Percentiles rank a stretch among this genome's conserved stretches.
Conservation (phyloP, 2,797 vertebrate species). For the Crax fasciolata region DNA sequence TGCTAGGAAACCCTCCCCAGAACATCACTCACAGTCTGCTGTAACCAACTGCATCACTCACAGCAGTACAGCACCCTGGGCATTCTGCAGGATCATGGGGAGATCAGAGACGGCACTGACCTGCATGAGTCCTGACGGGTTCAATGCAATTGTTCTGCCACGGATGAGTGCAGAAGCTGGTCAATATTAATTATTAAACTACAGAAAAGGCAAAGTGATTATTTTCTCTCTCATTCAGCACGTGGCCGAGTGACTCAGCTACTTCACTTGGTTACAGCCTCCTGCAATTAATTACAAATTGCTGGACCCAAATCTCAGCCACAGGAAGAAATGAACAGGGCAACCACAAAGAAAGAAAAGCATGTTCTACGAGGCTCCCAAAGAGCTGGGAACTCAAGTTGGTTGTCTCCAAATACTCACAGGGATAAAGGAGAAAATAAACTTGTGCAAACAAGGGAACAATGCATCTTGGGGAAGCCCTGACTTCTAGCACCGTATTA, state of each 20-base stretch:
- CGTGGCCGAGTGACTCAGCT: conserved; percentile 2
- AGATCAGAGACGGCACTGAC: neutral
- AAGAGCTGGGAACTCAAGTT: neutral
- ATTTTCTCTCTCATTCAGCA: neutral
- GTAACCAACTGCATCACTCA: neutral
- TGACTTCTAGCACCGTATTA: conserved; percentile 44
- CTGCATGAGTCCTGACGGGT: neutral
- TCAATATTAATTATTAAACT: neutral
- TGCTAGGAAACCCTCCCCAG: neutral
- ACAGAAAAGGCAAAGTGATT: neutral
- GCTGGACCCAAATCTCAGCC: neutral
- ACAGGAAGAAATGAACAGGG: neutral
- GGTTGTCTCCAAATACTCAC: neutral
- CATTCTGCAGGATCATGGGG: neutral
- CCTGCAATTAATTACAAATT: conserved; percentile 24
- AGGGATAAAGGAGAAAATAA: conserved; percentile 2
- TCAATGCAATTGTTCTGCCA: neutral
- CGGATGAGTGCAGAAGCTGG: neutral
- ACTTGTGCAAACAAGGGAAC: neutral
- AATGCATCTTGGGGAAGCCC: neutral
- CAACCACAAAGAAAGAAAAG: neutral
- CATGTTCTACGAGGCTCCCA: neutral
- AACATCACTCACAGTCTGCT: neutral
- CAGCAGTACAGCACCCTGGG: neutral
- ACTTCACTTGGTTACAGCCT: neutral